Conservation (phyloP, 2,113 vertebrate genomes). For the Chascanopsetta lugubris region DNA sequence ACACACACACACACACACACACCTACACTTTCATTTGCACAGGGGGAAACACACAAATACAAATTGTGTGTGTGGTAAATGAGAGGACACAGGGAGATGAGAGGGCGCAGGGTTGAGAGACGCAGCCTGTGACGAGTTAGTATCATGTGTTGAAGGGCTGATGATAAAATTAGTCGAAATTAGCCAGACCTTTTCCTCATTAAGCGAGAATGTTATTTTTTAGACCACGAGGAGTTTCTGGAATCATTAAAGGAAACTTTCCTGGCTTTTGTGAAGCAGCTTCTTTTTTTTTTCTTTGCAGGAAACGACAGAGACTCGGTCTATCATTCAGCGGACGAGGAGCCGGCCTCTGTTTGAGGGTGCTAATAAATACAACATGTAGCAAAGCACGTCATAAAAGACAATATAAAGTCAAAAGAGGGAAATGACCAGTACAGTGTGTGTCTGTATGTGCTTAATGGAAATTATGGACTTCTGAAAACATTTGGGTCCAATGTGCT, state of each 20-base stretch:
- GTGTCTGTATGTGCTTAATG: too few species aligned
- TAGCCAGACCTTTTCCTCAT: constrained; percentile 49
- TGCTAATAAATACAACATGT: too few species aligned
- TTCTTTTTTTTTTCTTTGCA: constrained; percentile 31
- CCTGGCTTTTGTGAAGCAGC: constrained; percentile 17
- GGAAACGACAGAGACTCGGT: constrained; percentile 10
- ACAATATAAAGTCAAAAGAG: too few species aligned
- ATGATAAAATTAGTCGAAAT: constrained; percentile 60
- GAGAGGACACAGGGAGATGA: too few species aligned
- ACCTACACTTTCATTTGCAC: constrained; percentile 20
- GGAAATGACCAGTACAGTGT: too few species aligned
- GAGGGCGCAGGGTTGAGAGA: constrained; percentile 22
- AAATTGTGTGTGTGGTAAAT: too few species aligned
- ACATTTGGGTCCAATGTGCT: too few species aligned
- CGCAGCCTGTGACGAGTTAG: constrained; percentile 39
- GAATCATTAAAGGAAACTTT: constrained; percentile 34
- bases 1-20: constrained; percentile 12
- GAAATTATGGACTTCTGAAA: too few species aligned
- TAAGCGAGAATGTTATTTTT: constrained; percentile 42
- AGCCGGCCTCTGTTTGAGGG: too few species aligned
- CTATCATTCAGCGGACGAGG: constrained; percentile 27
- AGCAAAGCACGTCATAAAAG: too few species aligned
- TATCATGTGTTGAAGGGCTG: constrained; percentile 47
- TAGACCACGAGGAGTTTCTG: constrained; percentile 18
- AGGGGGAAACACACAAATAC: background rate